Evolutionary conservation across 2,888 invertebrate species (phyloP), one percentile per base, ranked within the genome.

Genomic region (Phortica magna): DNA sequence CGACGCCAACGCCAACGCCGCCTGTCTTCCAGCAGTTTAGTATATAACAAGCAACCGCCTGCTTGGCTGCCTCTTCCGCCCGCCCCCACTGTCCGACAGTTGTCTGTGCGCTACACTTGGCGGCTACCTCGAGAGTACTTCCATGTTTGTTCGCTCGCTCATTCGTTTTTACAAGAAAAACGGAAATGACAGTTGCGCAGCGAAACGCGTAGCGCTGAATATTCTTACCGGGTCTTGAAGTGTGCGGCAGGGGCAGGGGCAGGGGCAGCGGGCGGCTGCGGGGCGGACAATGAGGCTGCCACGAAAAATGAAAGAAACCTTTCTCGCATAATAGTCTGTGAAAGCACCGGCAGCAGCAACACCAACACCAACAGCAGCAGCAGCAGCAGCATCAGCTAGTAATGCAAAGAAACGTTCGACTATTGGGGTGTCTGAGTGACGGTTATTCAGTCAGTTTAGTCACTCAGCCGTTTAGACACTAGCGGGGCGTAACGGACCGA

Each of bases 121-220:
- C 86, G 83, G 85, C 85, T 84, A 84, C 83, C 84, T 85, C 84
- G 84, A 86, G 86, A 84, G 86, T 86, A 82, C 88, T 87, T 87
- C 84, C 86, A 86, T 84, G 86, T 87, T 87, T 88, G 82, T 87
- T 87, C 86, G 82, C 82, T 87, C 84, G 86, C 14, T 48, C 9
- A 14, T 87, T 87, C 88, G 83, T 82, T 87, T 53, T 88, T 84
- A 85, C 87, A 85, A 88, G 83, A 87, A 89, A 89, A 90, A 90
- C 89, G 90, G 90, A 90, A 90, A 90, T 89, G 89, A 90, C 89
- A 90, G 90, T 89, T 88, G 84, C 89, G 85, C 83, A 84, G 83
- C 88, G 88, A 76, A 79, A 76, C 76, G 76, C 76, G 31, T 31
- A 86, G 81, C 81, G 80, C 78, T 79, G 83, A 85, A 82, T 81